Conservation (phyloP, 2,888 invertebrate genomes). For the Oscheius sp. region DNA sequence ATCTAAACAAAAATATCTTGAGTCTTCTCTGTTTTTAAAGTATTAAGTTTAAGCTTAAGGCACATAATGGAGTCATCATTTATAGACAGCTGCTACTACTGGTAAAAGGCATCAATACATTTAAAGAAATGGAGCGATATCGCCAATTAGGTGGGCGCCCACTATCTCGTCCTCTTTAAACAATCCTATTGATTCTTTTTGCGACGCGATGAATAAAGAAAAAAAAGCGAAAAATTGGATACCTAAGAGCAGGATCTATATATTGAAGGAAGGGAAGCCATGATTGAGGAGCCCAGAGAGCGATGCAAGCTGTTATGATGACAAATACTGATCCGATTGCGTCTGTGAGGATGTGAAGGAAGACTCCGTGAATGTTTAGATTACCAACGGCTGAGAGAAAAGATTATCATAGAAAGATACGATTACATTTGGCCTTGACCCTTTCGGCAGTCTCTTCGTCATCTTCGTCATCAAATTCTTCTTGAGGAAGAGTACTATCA, state of each 20-base stretch:
- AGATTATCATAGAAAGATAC: not conserved
- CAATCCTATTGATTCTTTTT: no score
- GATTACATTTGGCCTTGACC: slow-evolving; percentile 29
- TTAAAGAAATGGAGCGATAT: no score
- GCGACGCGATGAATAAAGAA: slow-evolving; percentile 47
- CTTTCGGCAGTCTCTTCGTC: no score
- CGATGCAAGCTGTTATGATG: slow-evolving; percentile 82
- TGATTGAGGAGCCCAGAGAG: slow-evolving; percentile 78
- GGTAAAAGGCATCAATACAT: no score
- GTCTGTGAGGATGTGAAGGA: slow-evolving; percentile 94
- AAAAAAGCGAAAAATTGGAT: not conserved
- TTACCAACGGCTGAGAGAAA: slow-evolving; percentile 76
- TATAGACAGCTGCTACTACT: no score
- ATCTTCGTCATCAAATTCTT: slow-evolving; percentile 24
- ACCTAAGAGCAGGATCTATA: slow-evolving; percentile 88
- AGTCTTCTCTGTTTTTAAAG: no score
- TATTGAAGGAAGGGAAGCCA: slow-evolving; percentile 79
- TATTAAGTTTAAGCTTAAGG: no score
- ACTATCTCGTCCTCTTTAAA: no score
- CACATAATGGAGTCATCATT: no score
- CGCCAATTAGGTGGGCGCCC: no score
- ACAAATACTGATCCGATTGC: slow-evolving; percentile 94
- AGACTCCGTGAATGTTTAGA: slow-evolving; percentile 99
- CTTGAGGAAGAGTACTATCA: slow-evolving; percentile 12
- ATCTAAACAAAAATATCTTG: no score